phyloP scores from a whole-genome alignment of 2,113 vertebrate species.

The Xenopus borealis region DNA sequence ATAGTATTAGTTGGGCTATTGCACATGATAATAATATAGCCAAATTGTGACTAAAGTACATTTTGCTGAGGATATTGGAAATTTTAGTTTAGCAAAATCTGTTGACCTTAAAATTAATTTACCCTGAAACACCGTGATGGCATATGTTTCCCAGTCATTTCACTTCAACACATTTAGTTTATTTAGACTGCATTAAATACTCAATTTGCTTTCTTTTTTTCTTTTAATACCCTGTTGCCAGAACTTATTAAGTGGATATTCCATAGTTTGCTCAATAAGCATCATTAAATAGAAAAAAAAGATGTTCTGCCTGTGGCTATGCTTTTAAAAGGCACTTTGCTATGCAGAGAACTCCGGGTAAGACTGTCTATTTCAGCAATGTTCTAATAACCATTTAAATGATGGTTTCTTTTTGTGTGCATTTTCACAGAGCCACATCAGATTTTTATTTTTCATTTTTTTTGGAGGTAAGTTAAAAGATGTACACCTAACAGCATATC shows the following conservation, averaged over 20 bases:
- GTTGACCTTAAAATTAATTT: too few species aligned
- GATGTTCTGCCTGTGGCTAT: conserved; percentile 3
- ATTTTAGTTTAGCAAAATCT: too few species aligned
- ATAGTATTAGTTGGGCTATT: too few species aligned
- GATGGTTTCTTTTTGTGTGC: neutral
- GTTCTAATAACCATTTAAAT: neutral
- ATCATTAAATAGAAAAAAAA: conserved; percentile 2
- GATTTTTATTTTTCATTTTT: too few species aligned
- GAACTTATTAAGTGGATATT: neutral
- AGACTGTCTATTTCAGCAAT: neutral
- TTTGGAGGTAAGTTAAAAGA: too few species aligned
- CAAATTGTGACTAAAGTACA: too few species aligned
- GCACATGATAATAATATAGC: too few species aligned
- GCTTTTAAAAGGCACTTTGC: neutral
- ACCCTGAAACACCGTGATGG: neutral
- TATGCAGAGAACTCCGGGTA: neutral
- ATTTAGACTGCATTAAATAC: neutral
- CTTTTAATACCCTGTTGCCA: neutral
- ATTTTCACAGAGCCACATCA: too few species aligned
- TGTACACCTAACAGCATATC: too few species aligned
- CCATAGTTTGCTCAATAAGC: conserved; percentile 1
- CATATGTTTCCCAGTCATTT: neutral
- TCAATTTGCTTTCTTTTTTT: neutral
- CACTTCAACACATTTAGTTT: neutral
- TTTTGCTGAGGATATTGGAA: too few species aligned